Evolutionary conservation across 23 tunicate species (phyloP), one percentile per base, ranked within the genome.

Genomic region (Ciona savignyi): DNA sequence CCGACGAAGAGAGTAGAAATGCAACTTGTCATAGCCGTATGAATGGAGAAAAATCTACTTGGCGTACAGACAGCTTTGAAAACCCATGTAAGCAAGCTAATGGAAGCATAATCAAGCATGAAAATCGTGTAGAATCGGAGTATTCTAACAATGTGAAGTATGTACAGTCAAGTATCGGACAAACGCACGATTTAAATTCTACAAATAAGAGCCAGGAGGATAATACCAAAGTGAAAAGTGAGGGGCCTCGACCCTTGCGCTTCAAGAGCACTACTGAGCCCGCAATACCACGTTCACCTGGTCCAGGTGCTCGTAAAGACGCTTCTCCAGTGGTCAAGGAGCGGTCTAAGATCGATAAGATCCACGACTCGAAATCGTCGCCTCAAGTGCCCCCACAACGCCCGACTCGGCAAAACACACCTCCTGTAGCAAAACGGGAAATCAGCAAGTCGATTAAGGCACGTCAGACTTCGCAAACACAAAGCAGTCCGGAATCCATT

Each of bases 181-280:
- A n/a, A n/a, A n/a, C n/a, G n/a, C n/a, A n/a, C n/a, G n/a, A 15
- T 42, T 42, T 15, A 42, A 42, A 15, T 15, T 42, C 9, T 15
- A 9, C 15, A 6, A 42, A 42, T 9, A 15, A 42, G 56, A 42
- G 56, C 15, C 56, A 42, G 56, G 56, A 15, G 15, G 15, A n/a
- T 63, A 63, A 63, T 63, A 9, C 67, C 24, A 25, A 11, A 23
- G 22, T 4, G 67, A 63, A 63, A 63, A 63, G 28, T 25, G 67
- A 22, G 22, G 24, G 28, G 6, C 23, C 24, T 11, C 6, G 28
- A 11, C 67, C 67, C 24, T 6, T 9, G 68, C 24, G 29, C 51
- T 48, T 72, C 23, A 82, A 82, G 31, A 74, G 80, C 70, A 69
- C 80, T 0, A 75, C 87, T 23, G 80, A 74, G 69, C 75, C 80